phyloP scores from a whole-genome alignment of 2,888 invertebrate genomes.

The Cephus nigrinus region DNA sequence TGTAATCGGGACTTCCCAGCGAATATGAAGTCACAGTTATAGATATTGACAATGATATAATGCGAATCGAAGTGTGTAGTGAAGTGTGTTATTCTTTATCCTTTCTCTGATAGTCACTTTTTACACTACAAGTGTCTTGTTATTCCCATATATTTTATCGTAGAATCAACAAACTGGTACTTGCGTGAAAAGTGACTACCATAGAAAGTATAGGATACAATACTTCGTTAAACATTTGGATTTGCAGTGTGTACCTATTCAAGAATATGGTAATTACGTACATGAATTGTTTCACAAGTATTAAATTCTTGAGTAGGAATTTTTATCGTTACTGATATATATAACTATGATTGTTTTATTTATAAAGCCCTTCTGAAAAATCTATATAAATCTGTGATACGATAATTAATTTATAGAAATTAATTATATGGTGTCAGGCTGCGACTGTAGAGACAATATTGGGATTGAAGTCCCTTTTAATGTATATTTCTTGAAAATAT shows the following conservation, averaged over 20 bases:
- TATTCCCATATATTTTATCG: too few relatives aligned
- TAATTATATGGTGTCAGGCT: not conserved
- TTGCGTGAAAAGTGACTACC: too few relatives aligned
- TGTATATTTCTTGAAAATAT: not conserved
- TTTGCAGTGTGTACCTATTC: not conserved
- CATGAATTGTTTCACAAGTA: not conserved
- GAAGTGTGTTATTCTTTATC: too few relatives aligned
- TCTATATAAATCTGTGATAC: not conserved
- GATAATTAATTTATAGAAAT: not conserved
- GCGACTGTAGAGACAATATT: not conserved
- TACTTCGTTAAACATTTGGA: too few relatives aligned
- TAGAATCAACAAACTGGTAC: too few relatives aligned
- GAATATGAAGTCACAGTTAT: not conserved
- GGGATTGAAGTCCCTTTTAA: not conserved
- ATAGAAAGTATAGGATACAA: too few relatives aligned
- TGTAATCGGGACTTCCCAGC: not conserved
- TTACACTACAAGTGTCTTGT: too few relatives aligned
- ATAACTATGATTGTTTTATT: not conserved
- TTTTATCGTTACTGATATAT: not conserved
- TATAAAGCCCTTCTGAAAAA: not conserved
- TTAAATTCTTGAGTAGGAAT: not conserved
- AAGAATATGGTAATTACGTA: not conserved
- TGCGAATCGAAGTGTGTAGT: too few relatives aligned
- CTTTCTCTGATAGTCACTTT: too few relatives aligned
- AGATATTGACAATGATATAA: not conserved